Conservation (phyloP, 2,113 vertebrate genomes). For the Nestor notabilis region DNA sequence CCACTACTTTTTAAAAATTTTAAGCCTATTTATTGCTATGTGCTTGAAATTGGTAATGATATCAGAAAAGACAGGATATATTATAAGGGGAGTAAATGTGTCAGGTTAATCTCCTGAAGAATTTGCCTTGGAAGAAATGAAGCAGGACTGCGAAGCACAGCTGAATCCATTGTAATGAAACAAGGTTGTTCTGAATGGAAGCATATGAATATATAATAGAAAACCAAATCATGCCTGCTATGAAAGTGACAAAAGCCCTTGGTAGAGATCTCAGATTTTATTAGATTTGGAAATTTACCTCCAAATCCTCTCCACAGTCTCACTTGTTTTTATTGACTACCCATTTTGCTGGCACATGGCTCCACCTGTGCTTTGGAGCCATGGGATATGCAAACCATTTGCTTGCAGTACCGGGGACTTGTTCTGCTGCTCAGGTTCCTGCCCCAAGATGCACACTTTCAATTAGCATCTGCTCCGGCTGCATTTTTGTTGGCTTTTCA, state of each 20-base stretch:
- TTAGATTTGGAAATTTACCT: constrained; percentile 15
- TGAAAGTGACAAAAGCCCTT: not conserved
- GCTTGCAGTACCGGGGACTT: not conserved
- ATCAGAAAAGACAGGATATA: constrained; percentile 55
- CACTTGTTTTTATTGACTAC: not conserved
- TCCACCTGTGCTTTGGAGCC: not conserved
- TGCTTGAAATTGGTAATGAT: constrained; percentile 58
- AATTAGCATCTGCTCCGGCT: not conserved
- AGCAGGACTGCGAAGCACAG: constrained; percentile 39
- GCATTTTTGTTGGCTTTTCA: not conserved
- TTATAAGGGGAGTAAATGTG: constrained; percentile 65
- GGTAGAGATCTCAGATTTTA: not conserved
- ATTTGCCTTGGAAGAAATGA: constrained; percentile 58
- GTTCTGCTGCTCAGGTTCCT: not conserved
- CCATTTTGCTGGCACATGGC: not conserved
- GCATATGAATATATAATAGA: constrained; percentile 29
- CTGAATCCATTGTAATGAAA: not conserved
- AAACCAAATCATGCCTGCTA: not conserved
- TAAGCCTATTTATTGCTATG: constrained; percentile 18
- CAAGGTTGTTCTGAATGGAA: constrained; percentile 40
- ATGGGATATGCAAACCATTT: accelerated
- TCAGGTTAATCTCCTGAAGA: constrained; percentile 71
- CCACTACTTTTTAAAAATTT: not conserved
- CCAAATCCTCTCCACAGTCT: not conserved
- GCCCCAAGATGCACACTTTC: not conserved